A percentile compares a stretch with the other conserved stretches of the same genome.
These are phyloP conservation scores for Litoditis marina DNA, from an alignment of 2,888 invertebrate genomes.

Conservation along the genomic window DNA sequence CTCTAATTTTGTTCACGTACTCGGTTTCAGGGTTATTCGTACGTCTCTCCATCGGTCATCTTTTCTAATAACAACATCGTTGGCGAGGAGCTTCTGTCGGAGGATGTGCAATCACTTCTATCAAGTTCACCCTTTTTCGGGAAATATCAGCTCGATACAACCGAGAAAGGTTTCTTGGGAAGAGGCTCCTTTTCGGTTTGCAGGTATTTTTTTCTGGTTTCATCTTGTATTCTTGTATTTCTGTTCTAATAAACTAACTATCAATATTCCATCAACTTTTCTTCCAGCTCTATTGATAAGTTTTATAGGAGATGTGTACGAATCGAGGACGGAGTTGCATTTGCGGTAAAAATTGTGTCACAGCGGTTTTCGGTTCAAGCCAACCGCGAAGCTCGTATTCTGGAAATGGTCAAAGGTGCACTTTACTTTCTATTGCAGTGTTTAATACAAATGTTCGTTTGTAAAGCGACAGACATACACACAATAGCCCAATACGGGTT, in stretches of 20 bases:
- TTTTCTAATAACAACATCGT: conserved; percentile 73
- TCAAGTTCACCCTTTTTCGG: conserved; percentile 83
- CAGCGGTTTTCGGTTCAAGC: conserved; percentile 67
- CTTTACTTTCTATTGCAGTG: too few species aligned
- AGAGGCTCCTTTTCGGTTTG: conserved; percentile 87
- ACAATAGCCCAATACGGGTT: too few species aligned
- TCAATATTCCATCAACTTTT: too few species aligned
- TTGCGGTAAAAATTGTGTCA: conserved; percentile 83
- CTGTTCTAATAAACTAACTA: too few species aligned
- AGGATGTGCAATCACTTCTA: conserved; percentile 41
- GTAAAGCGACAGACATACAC: too few species aligned
- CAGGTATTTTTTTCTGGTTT: conserved; percentile 61
- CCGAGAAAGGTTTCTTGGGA: conserved; percentile 72
- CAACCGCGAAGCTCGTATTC: conserved; percentile 74
- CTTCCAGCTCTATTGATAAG: too few species aligned
- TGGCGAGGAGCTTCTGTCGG: conserved; percentile 69
- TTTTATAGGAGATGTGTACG: conserved; percentile 73
- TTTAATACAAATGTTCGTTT: too few species aligned
- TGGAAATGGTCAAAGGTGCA: conserved; percentile 81
- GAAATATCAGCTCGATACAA: conserved; percentile 75
- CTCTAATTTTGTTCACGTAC: not conserved
- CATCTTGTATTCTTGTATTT: not conserved
- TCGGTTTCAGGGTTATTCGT: conserved; percentile 80
- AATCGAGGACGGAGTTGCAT: conserved; percentile 74
- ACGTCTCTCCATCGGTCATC: conserved; percentile 85